Evolutionary conservation across 2,888 invertebrate species (phyloP), one percentile per base, ranked within the genome.

Genomic region (Megaustenia siamemsis): DNA sequence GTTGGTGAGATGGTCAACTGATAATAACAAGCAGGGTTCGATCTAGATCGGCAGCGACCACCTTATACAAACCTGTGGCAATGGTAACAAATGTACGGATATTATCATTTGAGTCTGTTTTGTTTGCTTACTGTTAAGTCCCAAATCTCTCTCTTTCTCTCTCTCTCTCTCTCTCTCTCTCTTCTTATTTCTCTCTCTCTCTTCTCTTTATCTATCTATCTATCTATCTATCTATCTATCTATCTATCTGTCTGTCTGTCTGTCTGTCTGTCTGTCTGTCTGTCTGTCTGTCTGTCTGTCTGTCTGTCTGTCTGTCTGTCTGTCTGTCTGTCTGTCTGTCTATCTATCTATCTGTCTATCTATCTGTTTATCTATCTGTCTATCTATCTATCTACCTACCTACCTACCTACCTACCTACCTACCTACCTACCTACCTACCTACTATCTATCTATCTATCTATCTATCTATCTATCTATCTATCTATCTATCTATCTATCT

Each of bases 311-410:
- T 35, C 32, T 38, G 35, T 56, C 32, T 56, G 21, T 77, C 35
- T 56, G 12, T 77, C 63, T 82, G 32, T 82, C 75, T 75, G 21
- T 75, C 82, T 75, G 15, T 18, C 49, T 49, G 10, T 49, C 49
- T 49, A n/a, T n/a, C n/a, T n/a, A n/a, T n/a, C n/a, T n/a, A n/a
- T n/a, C n/a, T n/a, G n/a, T n/a, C n/a, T n/a, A n/a, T n/a, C n/a
- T n/a, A n/a, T n/a, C n/a, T n/a, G n/a, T n/a, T n/a, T n/a, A n/a
- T n/a, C n/a, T n/a, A n/a, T n/a, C n/a, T n/a, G n/a, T n/a, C n/a
- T n/a, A n/a, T n/a, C n/a, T n/a, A n/a, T n/a, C n/a, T n/a, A n/a
- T n/a, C n/a, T n/a, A n/a, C n/a, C n/a, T n/a, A n/a, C n/a, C n/a
- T n/a, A n/a, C n/a, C n/a, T n/a, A 8, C 18, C 49, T 18, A 8